Evolutionary conservation across 2,888 invertebrate species (phyloP).

Genomic region (Diloba caeruleocephala): DNA sequence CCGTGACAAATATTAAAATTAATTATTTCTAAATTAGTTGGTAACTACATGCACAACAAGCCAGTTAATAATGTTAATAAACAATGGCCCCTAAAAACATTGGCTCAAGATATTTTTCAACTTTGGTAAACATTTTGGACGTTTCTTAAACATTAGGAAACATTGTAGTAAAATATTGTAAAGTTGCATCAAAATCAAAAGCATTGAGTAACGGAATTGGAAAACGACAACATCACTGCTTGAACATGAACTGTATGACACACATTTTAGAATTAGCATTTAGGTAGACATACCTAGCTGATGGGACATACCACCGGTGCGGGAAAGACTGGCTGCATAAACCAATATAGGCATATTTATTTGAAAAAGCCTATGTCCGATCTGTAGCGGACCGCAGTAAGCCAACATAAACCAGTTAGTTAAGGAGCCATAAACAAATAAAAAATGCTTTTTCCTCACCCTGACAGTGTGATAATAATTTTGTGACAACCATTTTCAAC

Average conservation of each 20-base stretch:
- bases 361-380: no score
- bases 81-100: not conserved
- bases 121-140: not conserved
- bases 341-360: no score
- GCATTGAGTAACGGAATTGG: no score
- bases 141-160: no score
- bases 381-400: no score
- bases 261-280: no score
- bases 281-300: no score
- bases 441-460: conserved; percentile 70
- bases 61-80: conserved; percentile 44
- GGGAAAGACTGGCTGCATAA: not conserved
- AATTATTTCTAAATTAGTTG: conserved; percentile 17
- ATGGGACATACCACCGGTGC: no score
- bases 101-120: not conserved
- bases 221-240: no score
- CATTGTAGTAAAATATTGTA: not conserved
- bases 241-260: no score
- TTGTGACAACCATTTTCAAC: conserved; percentile 84
- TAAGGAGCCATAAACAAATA: conserved; percentile 17
- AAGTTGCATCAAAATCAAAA: no score
- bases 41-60: conserved; percentile 51
- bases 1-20: not conserved
- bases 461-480: conserved; percentile 78
- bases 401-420: conserved; percentile 6